Percentiles rank a stretch among this genome's conserved stretches.
phyloP scores from a whole-genome alignment of 2,113 vertebrate species.

The Pholis gunnellus region DNA sequence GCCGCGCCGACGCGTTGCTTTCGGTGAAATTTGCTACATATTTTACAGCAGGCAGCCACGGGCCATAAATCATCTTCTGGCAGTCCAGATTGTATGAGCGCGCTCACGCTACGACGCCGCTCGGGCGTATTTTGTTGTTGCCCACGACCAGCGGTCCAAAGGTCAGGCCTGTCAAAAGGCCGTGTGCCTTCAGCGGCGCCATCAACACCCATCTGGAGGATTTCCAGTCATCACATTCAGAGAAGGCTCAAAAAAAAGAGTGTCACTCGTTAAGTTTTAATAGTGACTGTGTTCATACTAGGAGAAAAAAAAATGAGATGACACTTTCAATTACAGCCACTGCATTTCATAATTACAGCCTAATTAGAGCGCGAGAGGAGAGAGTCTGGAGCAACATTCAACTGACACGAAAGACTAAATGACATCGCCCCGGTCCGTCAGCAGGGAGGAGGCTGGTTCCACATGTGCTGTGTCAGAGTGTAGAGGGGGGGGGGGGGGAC shows the following conservation, averaged over 20 bases:
- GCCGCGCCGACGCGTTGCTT: slow-evolving; percentile 1
- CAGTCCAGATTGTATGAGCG: slow-evolving; percentile 26
- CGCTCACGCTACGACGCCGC: slow-evolving; percentile 5
- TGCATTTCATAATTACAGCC: slow-evolving; percentile 51
- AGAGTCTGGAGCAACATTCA: slow-evolving; percentile 12
- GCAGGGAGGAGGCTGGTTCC: too few relatives aligned
- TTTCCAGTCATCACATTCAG: slow-evolving; percentile 14
- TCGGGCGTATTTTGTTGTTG: slow-evolving; percentile 28
- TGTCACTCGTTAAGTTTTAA: slow-evolving; percentile 30
- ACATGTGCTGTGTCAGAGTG: too few relatives aligned
- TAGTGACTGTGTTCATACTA: slow-evolving; percentile 5
- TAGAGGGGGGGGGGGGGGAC: too few relatives aligned
- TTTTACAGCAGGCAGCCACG: slow-evolving; percentile 29
- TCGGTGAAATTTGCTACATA: slow-evolving; percentile 38
- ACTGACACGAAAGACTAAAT: slow-evolving; percentile 14
- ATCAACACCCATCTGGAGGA: slow-evolving; percentile 17
- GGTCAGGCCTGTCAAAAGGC: slow-evolving; percentile 37
- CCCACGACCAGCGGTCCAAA: slow-evolving; percentile 33
- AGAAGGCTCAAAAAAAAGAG: slow-evolving; percentile 6
- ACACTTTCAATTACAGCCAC: slow-evolving; percentile 54
- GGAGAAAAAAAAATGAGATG: slow-evolving; percentile 41
- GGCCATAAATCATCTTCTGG: slow-evolving; percentile 60
- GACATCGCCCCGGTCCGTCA: too few relatives aligned
- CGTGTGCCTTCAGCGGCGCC: background rate
- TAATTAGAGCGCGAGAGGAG: slow-evolving; percentile 46